phyloP scores from a whole-genome alignment of 2,113 vertebrate species.

The Archocentrus centrarchus region DNA sequence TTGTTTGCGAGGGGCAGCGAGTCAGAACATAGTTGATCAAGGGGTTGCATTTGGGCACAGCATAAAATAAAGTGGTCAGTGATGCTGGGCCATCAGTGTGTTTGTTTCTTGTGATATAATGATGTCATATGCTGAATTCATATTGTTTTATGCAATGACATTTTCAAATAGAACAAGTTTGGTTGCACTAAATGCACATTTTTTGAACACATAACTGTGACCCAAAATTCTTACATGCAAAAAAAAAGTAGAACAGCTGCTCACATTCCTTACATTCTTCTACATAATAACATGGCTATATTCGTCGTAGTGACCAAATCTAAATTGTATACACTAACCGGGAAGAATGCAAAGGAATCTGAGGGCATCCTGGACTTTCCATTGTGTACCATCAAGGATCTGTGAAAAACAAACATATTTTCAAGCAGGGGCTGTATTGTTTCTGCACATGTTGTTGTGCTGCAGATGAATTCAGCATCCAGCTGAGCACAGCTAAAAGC shows the following conservation, averaged over 20 bases:
- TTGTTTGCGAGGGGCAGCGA: no score
- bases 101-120: not conserved
- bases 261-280: slow-evolving; percentile 62
- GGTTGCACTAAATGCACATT: not conserved
- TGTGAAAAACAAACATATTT: slow-evolving; percentile 67
- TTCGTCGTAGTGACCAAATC: slow-evolving; percentile 38
- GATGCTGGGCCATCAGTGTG: not conserved
- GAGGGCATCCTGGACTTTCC: slow-evolving; percentile 54
- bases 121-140: not conserved
- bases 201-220: not conserved
- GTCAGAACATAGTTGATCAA: no score
- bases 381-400: slow-evolving; percentile 50
- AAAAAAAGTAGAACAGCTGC: slow-evolving; percentile 41
- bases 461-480: slow-evolving; percentile 30
- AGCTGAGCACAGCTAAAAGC: slow-evolving; percentile 41
- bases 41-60: no score
- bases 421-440: slow-evolving; percentile 59
- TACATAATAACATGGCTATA: slow-evolving; percentile 42
- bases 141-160: not conserved
- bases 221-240: not conserved
- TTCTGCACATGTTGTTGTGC: slow-evolving; percentile 53
- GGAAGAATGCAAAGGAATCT: slow-evolving; percentile 41
- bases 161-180: not conserved
- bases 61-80: not conserved
- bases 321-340: slow-evolving; percentile 17